Evolutionary conservation across 2,888 invertebrate species (phyloP), one percentile per base, ranked within the genome.

Genomic region (Camponotus fellah): DNA sequence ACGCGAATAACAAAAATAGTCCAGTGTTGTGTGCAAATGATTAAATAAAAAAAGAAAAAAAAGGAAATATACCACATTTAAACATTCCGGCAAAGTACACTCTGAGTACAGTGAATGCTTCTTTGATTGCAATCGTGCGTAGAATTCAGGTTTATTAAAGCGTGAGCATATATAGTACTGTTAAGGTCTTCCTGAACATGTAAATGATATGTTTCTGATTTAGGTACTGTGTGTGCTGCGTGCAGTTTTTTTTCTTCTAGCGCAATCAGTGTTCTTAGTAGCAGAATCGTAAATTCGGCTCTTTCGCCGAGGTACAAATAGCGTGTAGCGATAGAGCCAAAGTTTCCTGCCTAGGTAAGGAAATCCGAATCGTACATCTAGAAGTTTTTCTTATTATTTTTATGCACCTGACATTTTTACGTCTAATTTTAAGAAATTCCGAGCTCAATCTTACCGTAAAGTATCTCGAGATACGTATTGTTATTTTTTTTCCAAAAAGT

Each of bases 161-260:
- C 91, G 90, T 88, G 88, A 91, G 87, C 91, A 88, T 92, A 89
- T 89, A 90, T 91, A 92, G 87, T 92, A 92, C 91, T 91, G 87
- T 92, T 92, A 92, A 93, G 93, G 93, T 93, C 93, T 94, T 94
- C 94, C 94, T 91, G 87, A 91, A 90, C 89, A 91, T 90, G 80
- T 92, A 89, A 91, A 91, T 87, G 86, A 89, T 92, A 86, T 86
- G 88, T 91, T 90, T 91, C 88, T 86, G 87, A 66, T 87, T 90
- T 91, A 88, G 87, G 84, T 87, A 90, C 84, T 87, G 85, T 86
- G 82, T 86, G 86, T 88, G 85, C 89, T 89, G 89, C 87, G 88
- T 89, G 86, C 86, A 87, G 86, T 88, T 91, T 89, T 91, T 91
- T 84, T 77, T 34, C 84, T 88, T 84, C 83, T 89, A 87, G 86